Percentiles rank a stretch among this genome's conserved stretches.
Evolutionary conservation across 2,888 invertebrate species (phyloP).

Genomic region (Plutella xylostella): DNA sequence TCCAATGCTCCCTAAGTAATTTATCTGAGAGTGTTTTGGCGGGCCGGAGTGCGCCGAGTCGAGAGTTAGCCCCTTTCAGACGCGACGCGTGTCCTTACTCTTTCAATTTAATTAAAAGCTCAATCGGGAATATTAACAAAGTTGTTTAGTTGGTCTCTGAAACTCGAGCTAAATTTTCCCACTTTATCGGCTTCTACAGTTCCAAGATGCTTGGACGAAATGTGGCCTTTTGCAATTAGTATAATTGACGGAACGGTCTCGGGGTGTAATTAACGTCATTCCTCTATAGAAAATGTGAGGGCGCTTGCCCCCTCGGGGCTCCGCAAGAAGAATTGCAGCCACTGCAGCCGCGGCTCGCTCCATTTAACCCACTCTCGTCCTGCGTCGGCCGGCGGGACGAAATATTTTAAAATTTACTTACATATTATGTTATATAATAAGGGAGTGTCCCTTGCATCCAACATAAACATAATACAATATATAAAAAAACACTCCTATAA

Average conservation of each 20-base stretch:
- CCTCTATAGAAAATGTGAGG: slow-evolving; percentile 51
- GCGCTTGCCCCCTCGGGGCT: slow-evolving; percentile 53
- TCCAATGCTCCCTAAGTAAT: slow-evolving; percentile 53
- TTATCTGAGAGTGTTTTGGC: slow-evolving; percentile 61
- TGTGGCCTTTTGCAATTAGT: slow-evolving; percentile 60
- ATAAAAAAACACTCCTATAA: no score
- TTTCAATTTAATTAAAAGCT: slow-evolving; percentile 68
- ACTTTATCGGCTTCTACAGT: slow-evolving; percentile 47
- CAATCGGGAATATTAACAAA: slow-evolving; percentile 65
- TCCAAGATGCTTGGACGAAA: slow-evolving; percentile 61
- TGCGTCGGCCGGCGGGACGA: no score
- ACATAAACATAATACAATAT: no score
- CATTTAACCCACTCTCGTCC: slow-evolving; percentile 50
- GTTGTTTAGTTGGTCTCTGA: slow-evolving; percentile 52
- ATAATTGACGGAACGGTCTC: slow-evolving; percentile 62
- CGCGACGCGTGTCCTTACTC: slow-evolving; percentile 51
- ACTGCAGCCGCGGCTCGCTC: slow-evolving; percentile 49
- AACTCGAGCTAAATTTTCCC: slow-evolving; percentile 56
- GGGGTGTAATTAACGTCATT: slow-evolving; percentile 53
- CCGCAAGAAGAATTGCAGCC: slow-evolving; percentile 60
- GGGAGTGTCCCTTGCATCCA: no score
- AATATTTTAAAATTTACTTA: no score
- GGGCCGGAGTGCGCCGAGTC: slow-evolving; percentile 38
- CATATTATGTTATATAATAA: no score
- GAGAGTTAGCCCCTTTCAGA: slow-evolving; percentile 34